Base-by-base conservation (phyloP, 2,113 vertebrate species). In the Mus spicilegus region DNA sequence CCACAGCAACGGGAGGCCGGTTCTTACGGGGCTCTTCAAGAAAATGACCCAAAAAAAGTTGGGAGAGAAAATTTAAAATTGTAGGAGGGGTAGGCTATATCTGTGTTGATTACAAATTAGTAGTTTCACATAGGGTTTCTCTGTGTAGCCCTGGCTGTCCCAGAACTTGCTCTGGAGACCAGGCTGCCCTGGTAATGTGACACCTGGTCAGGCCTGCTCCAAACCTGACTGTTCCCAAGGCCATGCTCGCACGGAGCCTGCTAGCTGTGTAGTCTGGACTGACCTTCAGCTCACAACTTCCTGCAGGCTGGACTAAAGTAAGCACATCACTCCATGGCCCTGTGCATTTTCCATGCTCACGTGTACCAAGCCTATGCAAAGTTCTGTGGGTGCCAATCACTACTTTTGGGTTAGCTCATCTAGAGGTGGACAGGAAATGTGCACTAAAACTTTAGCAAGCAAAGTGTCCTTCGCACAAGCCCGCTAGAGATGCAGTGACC, bases 11-110 rank as follows among this genome's bases (percentile, higher is more conserved):
- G 0, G 99, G 99, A 85, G 98, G 99, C 97, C 97, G 99, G 98
- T 99, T 99, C 95, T 99, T 99, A 61, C 99, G 99, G 49, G 99
- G 99, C 91, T 99, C 99, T 99, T 98, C 90, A 98, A 97, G 94
- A 98, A 97, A 92, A 77, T 39, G 42, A 96, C 13, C 75, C 61
- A 46, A 11, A n/a, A 90, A 89, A 78, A 54, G 76, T 10, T 24
- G 51, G 73, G 24, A 90, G 70, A 94, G n/a, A 56, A 30, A 28
- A 9, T 88, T 93, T 87, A 51, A 42, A 65, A 75, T 49, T 54
- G 42, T 7, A 93, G 61, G 65, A 94, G 61, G 3, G 75, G 33
- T 49, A 89, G 63, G 26, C 3, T 30, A 51, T 26, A 30, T 67
- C 78, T 87, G 56, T 42, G 17, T 36, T 36, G 76, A 89, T 76